Percentiles rank a stretch among this genome's conserved stretches.
Evolutionary conservation across 1,140 invertebrate genomes (phyloP).

Genomic region (Aphaenogaster floridana): DNA sequence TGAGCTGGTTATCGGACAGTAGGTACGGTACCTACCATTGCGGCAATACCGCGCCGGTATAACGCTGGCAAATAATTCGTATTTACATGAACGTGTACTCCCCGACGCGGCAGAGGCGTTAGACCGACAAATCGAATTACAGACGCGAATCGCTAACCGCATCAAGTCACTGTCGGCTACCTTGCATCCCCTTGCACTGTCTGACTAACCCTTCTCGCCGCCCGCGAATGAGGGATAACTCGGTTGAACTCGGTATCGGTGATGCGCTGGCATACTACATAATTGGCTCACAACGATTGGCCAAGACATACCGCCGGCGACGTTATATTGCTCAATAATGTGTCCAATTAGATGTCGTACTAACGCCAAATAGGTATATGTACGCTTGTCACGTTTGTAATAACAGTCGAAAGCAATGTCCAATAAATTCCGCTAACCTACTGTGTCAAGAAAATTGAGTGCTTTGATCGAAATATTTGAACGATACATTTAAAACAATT

Average conservation of each 20-base stretch:
- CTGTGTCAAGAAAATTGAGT: not conserved
- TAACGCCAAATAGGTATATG: constrained; percentile 12
- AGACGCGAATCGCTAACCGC: constrained; percentile 81
- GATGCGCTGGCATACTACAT: constrained; percentile 65
- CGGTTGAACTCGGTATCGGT: constrained; percentile 73
- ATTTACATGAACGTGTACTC: constrained; percentile 83
- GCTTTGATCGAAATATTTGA: not conserved
- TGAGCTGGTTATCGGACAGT: constrained; percentile 66
- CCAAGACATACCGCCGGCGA: constrained; percentile 63
- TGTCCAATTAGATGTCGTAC: constrained; percentile 65
- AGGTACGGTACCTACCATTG: constrained; percentile 42
- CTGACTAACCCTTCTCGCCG: constrained; percentile 75
- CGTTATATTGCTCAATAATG: constrained; percentile 55
- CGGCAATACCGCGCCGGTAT: constrained; percentile 52
- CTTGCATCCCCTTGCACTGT: constrained; percentile 76
- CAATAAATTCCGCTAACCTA: constrained; percentile 26
- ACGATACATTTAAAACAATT: constrained; percentile 4
- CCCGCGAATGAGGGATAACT: constrained; percentile 71
- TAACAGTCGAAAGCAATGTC: constrained; percentile 26
- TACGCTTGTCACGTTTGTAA: constrained; percentile 6
- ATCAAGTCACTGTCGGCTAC: constrained; percentile 83
- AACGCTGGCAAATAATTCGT: constrained; percentile 78
- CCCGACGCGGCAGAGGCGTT: constrained; percentile 75
- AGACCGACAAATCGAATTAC: constrained; percentile 83
- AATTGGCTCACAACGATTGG: constrained; percentile 76